Evolutionary conservation across 1,140 invertebrate genomes (phyloP).

Genomic region (Zaprionus africanus): DNA sequence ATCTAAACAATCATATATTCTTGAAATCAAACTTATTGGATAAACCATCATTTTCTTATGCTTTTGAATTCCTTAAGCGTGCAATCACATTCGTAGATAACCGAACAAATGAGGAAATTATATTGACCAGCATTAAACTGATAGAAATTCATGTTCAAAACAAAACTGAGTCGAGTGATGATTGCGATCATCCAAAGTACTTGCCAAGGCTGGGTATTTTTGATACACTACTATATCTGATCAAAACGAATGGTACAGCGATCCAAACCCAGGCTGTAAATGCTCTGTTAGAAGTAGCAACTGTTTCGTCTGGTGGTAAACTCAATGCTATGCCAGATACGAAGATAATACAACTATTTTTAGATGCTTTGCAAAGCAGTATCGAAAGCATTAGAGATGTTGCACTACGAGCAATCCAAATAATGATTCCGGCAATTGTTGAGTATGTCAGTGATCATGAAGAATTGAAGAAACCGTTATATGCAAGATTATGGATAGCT

Average conservation of each 20-base stretch:
- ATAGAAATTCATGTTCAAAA: conserved; percentile 90
- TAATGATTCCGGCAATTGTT: conserved; percentile 88
- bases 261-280: conserved; percentile 91
- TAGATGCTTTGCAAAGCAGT: conserved; percentile 90
- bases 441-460: conserved; percentile 87
- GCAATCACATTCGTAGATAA: conserved; percentile 86
- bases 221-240: conserved; percentile 91
- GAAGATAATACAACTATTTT: conserved; percentile 91
- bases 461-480: conserved; percentile 86
- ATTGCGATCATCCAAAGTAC: conserved; percentile 89
- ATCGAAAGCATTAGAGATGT: conserved; percentile 91
- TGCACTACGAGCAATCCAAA: conserved; percentile 89
- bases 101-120: conserved; percentile 86
- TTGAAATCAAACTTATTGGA: conserved; percentile 48
- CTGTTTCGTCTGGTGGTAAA: conserved; percentile 87
- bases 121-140: conserved; percentile 88
- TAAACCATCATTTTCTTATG: conserved; percentile 91
- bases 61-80: conserved; percentile 91
- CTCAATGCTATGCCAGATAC: conserved; percentile 87
- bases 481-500: conserved; percentile 91
- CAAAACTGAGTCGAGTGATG: conserved; percentile 84
- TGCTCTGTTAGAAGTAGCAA: conserved; percentile 91
- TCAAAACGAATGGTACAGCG: conserved; percentile 88
- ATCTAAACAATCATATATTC: conserved; percentile 43
- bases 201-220: conserved; percentile 93